These are phyloP conservation scores for Pelecanoides urinatrix DNA, from an alignment of 2,113 vertebrate species.

Conservation along the genomic window DNA sequence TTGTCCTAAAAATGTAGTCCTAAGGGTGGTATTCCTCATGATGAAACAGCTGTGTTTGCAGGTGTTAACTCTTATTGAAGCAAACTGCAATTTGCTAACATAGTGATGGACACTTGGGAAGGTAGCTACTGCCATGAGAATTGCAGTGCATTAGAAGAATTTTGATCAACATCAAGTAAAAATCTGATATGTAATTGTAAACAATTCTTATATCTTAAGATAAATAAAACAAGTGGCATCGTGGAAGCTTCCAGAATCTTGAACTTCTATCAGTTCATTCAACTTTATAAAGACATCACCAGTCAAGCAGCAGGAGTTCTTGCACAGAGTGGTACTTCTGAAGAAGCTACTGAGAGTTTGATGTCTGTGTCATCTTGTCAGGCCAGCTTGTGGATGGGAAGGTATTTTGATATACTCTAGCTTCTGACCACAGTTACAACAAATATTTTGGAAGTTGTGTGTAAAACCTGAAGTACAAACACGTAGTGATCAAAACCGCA, in stretches of 20 bases:
- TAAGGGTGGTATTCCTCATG: not conserved
- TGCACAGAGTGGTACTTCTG: conserved; percentile 70
- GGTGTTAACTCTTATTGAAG: not conserved
- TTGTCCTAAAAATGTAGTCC: not conserved
- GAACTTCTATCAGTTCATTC: conserved; percentile 98
- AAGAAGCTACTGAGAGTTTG: conserved; percentile 75
- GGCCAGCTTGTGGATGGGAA: conserved; percentile 98
- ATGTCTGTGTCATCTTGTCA: conserved; percentile 85
- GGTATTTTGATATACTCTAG: conserved; percentile 69
- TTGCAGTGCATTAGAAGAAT: not conserved
- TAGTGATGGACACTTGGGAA: not conserved
- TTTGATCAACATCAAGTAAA: not conserved
- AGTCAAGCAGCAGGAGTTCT: conserved; percentile 89
- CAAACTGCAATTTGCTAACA: not conserved
- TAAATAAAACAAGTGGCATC: conserved; percentile 90
- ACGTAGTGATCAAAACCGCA: not conserved
- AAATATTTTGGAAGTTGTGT: not conserved
- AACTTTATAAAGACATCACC: conserved; percentile 94
- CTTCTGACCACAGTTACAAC: not conserved
- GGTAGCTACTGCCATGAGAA: not conserved
- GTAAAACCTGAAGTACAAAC: not conserved
- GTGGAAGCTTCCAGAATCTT: conserved; percentile 94
- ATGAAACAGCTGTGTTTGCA: not conserved
- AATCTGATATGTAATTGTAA: not conserved
- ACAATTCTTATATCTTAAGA: conserved; percentile 75